Evolutionary conservation across 2,888 invertebrate genomes (phyloP), one percentile per base, ranked within the genome.

Genomic region (Auanema freiburgensis): DNA sequence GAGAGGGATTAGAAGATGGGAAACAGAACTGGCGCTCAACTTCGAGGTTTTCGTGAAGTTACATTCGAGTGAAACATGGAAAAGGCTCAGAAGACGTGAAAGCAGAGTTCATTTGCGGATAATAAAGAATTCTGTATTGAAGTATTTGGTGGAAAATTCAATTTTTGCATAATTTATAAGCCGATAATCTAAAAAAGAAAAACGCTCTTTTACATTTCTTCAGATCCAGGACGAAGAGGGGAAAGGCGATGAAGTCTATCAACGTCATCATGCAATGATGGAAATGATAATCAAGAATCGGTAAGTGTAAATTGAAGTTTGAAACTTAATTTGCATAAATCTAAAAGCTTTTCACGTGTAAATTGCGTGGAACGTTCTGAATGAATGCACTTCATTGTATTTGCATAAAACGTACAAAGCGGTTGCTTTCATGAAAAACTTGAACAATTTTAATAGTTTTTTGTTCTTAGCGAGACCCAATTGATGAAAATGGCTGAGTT

Each of bases 211-310:
- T 11, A 43, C 11, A 43, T 46, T 5, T 46, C 46, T 46, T 16
- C 16, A 46, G 18, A 24, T 11, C 50, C 21, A 16, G 2, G 21
- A 11, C 11, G 11, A 21, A 52, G 16, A 16, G 50, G 21, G 16
- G 12, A 69, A 72, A 57, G 76, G 74, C 8, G 74, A 75, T 53
- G 78, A 81, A 57, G 74, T 81, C 33, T 79, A 80, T 50, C 78
- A 73, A 0, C 68, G 81, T 14, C 79, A 79, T 58, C 66, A 74
- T 23, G 75, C 73, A 24, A 81, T 81, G 81, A 81, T 81, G 78
- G 81, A 81, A 51, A 75, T 80, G 71, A 78, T 81, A 73, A 65
- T 81, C 50, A 76, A 81, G 55, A 81, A 81, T 65, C 64, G 74
- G 74, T 69, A 23, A 57, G 33, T 50, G 10, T 46, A 10, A 46